Evolutionary conservation across 2,113 vertebrate species (phyloP).

Genomic region (Pterophyllum scalare): DNA sequence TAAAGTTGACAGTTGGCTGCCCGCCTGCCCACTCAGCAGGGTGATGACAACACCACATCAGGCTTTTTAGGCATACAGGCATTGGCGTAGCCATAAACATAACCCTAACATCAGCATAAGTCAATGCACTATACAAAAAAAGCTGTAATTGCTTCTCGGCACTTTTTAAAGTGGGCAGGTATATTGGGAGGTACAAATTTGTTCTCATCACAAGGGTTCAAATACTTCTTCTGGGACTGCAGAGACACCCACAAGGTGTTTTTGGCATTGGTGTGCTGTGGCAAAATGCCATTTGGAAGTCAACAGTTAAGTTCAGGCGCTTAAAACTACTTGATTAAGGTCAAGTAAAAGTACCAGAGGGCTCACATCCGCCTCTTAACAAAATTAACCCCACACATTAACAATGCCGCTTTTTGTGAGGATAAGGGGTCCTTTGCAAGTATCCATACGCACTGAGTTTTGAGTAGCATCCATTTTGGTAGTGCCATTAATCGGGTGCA

Average conservation of each 20-base stretch:
- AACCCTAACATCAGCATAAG: constrained; percentile 1
- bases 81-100: neutral
- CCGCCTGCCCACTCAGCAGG: no score
- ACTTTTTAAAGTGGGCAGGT: neutral
- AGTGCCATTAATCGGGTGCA: no score
- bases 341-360: neutral
- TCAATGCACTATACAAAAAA: neutral
- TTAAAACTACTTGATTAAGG: constrained; percentile 5
- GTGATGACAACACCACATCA: no score
- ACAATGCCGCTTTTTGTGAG: neutral
- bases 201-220: no score
- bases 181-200: neutral
- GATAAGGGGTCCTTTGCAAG: neutral
- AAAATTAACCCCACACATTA: neutral
- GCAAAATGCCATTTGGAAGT: constrained; percentile 5
- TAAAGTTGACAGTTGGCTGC: no score
- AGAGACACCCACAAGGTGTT: neutral
- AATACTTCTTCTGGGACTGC: neutral
- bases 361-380: neutral
- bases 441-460: neutral
- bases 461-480: neutral
- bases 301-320: neutral
- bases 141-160: neutral
- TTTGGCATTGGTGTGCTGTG: neutral
- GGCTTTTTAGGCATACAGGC: neutral